phyloP scores from a whole-genome alignment of 2,797 vertebrate species.

The Periophthalmus magnuspinnatus region DNA sequence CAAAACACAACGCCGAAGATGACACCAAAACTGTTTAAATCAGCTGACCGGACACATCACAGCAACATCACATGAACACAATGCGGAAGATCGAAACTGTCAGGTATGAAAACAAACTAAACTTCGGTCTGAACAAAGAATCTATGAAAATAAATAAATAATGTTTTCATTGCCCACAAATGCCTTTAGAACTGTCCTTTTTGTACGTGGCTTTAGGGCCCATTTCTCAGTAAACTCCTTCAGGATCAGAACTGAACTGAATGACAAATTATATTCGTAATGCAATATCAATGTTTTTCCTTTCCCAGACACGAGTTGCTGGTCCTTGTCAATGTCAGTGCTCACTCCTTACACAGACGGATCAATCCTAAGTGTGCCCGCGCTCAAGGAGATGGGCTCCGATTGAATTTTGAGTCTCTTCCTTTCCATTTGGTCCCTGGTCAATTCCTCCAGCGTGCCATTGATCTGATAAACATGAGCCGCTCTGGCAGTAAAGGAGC shows the following conservation, averaged over 20 bases:
- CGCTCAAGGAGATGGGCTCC: constrained; percentile 61
- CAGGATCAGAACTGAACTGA: constrained; percentile 27
- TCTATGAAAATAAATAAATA: no score
- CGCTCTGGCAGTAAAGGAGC: constrained; percentile 44
- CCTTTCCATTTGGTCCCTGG: constrained; percentile 67
- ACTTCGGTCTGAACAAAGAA: no score
- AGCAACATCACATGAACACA: no score
- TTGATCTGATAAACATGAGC: constrained; percentile 72
- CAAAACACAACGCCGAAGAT: no score
- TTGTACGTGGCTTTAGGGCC: constrained; percentile 13
- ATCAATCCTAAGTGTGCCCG: constrained; percentile 66
- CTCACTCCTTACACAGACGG: constrained; percentile 47
- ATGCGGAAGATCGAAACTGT: no score
- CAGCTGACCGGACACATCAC: no score
- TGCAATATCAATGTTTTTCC: constrained; percentile 47
- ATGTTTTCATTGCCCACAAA: no score
- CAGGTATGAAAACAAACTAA: no score
- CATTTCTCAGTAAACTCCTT: constrained; percentile 19
- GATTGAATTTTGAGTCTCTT: constrained; percentile 71
- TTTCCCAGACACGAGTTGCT: constrained; percentile 35
- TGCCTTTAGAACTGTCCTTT: no score
- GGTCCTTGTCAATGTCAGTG: constrained; percentile 44
- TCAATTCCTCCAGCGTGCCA: constrained; percentile 60
- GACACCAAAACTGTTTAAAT: no score
- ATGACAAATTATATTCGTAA: constrained; percentile 53